Evolutionary conservation across 30 jellyfish, hydroid and myxozoan species (phyloP), one percentile per base, ranked within the genome.

Genomic region (Cassiopea xamachana): DNA sequence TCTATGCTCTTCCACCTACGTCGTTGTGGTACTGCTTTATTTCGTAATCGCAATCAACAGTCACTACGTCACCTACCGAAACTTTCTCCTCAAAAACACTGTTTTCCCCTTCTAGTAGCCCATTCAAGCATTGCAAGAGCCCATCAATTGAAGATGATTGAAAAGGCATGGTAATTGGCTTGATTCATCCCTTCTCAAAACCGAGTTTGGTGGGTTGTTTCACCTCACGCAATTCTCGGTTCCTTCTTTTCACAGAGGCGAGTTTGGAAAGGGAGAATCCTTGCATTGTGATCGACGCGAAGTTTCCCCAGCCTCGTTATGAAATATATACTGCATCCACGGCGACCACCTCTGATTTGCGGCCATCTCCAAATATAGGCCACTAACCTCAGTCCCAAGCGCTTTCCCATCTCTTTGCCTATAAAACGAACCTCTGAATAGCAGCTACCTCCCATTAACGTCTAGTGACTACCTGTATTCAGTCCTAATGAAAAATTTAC

Each of bases 171-270:
- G 84, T 77, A 79, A 43, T 45, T 80, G 86, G 78, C 70, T 80
- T 76, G 86, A 80, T 69, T 87, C 94, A 87, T 87, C 85, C 94
- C 89, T 76, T 87, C 60, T 51, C 83, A 87, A 19, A 60, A 55
- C 83, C 80, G 86, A 70, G 80, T 76, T 80, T 80, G 89, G 86
- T 68, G 94, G 86, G 71, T 2, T 69, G 48, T 87, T 87, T 60
- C 94, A 61, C 88, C 94, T 68, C 94, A 60, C 89, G 2, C 92
- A 70, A 71, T 78, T 48, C 87, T 78, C 87, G 87, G 87, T 44
- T 75, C 51, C 58, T 60, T 27, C 10, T 50, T 19, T 0, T 3
- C 49, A 2, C 17, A 43, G 3, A 48, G 75, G 45, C 75, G 51
- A 78, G 75, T 78, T 78, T n/a, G 50, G 55, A 78, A 55, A 78